These are phyloP conservation scores for Jaculus jaculus DNA, from an alignment of 2,113 vertebrate genomes.

Conservation along the genomic window DNA sequence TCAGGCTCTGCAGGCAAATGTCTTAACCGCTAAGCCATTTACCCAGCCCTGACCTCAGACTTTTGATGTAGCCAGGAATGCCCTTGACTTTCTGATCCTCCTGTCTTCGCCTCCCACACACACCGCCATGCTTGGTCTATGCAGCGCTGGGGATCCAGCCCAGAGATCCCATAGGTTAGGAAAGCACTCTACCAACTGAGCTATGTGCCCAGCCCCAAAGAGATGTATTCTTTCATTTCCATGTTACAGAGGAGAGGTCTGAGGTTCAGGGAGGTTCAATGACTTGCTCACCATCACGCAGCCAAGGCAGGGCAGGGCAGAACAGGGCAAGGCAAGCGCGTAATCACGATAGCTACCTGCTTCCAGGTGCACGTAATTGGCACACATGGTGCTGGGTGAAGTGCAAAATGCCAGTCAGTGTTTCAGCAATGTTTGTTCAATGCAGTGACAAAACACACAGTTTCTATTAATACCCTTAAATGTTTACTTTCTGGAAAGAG, in stretches of 20 bases:
- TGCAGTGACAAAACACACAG: not conserved
- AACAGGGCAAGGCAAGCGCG: not conserved
- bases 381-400: not conserved
- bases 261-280: slow-evolving; percentile 36
- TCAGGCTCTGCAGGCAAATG: too few relatives aligned
- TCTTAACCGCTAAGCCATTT: too few relatives aligned
- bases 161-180: too few relatives aligned
- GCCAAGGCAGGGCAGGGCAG: not conserved
- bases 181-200: too few relatives aligned
- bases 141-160: too few relatives aligned
- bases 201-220: not conserved
- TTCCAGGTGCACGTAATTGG: not conserved
- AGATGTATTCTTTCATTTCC: not conserved
- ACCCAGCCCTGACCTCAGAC: too few relatives aligned
- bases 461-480: not conserved
- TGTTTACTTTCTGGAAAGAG: slow-evolving; percentile 5
- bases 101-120: too few relatives aligned
- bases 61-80: too few relatives aligned
- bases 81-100: too few relatives aligned
- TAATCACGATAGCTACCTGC: not conserved
- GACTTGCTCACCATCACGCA: slow-evolving; percentile 21
- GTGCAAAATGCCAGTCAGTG: too few relatives aligned
- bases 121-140: too few relatives aligned
- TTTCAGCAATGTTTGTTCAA: not conserved
- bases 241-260: not conserved